Conservation (phyloP, 2,113 vertebrate genomes). For the Speoplatyrhinus poulsoni region DNA sequence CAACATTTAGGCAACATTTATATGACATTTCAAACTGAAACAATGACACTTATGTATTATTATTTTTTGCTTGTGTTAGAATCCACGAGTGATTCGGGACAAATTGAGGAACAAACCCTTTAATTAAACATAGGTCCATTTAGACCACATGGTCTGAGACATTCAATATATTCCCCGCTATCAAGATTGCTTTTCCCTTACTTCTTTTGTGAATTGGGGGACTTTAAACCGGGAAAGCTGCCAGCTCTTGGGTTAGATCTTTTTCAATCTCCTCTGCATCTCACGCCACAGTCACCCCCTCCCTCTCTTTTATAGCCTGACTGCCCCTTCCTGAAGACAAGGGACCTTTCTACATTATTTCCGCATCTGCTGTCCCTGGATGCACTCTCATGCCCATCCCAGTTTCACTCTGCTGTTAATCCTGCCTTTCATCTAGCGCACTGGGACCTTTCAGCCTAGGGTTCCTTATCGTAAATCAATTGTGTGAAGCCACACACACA, state of each 20-base stretch:
- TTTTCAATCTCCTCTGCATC: constrained; percentile 70
- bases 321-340: constrained; percentile 42
- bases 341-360: constrained; percentile 72
- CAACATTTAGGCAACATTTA: neutral
- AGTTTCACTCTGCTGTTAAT: constrained; percentile 69
- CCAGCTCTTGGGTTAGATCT: constrained; percentile 66
- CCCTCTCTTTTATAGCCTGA: constrained; percentile 13
- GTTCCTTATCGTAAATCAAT: constrained; percentile 70
- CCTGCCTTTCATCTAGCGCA: constrained; percentile 71
- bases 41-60: too few relatives aligned
- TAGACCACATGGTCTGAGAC: too few relatives aligned
- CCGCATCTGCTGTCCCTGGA: constrained; percentile 66
- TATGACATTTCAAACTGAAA: neutral
- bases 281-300: constrained; percentile 29
- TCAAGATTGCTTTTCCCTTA: constrained; percentile 52
- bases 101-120: too few relatives aligned
- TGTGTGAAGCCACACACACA: constrained; percentile 33
- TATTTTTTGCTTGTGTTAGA: too few relatives aligned
- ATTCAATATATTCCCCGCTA: constrained; percentile 41
- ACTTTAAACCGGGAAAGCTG: constrained; percentile 57
- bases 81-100: too few relatives aligned
- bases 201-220: constrained; percentile 46
- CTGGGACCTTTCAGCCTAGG: constrained; percentile 61
- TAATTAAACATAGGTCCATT: too few relatives aligned
- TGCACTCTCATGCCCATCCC: constrained; percentile 65